Conservation (phyloP, 2,888 invertebrate genomes). For the Buathra laborator region DNA sequence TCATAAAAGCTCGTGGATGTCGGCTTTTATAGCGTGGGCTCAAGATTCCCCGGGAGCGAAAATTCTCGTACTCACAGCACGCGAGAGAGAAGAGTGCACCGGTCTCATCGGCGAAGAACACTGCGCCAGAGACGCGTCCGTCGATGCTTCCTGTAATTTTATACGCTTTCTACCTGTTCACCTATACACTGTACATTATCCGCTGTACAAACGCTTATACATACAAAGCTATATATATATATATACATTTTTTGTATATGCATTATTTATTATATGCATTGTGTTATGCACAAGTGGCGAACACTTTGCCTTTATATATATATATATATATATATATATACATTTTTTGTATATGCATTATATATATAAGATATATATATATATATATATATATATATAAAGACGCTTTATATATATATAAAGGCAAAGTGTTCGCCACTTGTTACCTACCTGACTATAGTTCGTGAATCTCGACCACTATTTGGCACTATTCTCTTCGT, state of each 20-base stretch:
- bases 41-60: constrained; percentile 20
- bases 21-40: background rate
- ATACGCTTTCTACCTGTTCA: constrained; percentile 79
- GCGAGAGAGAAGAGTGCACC: constrained; percentile 2
- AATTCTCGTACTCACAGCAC: constrained; percentile 3
- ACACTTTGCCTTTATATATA: too few relatives aligned
- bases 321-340: background rate
- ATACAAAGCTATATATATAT: background rate
- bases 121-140: constrained; percentile 34
- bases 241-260: too few relatives aligned
- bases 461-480: background rate
- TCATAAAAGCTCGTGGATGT: constrained; percentile 9
- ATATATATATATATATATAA: constrained; percentile 20
- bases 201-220: background rate
- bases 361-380: background rate
- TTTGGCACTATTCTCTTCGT: constrained; percentile 23
- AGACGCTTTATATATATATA: constrained; percentile 28
- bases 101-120: background rate
- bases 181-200: constrained; percentile 36
- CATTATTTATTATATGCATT: too few relatives aligned
- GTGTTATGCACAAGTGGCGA: too few relatives aligned
- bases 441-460: constrained; percentile 2
- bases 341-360: background rate
- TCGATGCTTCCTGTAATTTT: constrained; percentile 77
- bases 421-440: constrained; percentile 18